phyloP scores from a whole-genome alignment of 2,888 invertebrate genomes.

The Troglohyphantes excavatus region DNA sequence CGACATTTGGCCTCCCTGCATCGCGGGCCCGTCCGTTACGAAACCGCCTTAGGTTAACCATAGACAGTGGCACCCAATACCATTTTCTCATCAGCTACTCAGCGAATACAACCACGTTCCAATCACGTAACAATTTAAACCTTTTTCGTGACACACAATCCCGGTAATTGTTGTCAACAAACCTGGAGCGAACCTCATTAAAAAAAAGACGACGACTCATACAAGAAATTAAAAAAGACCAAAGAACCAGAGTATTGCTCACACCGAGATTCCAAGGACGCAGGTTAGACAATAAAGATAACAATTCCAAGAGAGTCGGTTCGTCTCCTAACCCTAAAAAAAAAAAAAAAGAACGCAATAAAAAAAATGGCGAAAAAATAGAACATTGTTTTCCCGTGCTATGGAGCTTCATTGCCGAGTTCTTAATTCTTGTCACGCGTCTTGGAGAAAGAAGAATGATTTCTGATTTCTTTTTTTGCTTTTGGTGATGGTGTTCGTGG shows the following conservation, averaged over 20 bases:
- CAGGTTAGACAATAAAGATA: conserved; percentile 44
- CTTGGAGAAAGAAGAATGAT: conserved; percentile 20
- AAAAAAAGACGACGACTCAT: not conserved
- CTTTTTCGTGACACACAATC: too few species aligned
- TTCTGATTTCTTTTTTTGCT: conserved; percentile 54
- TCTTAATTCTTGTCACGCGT: conserved; percentile 41
- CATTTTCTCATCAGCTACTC: too few species aligned
- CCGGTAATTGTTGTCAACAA: too few species aligned
- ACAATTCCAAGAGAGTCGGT: not conserved
- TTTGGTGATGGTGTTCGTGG: not conserved
- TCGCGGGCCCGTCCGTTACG: too few species aligned
- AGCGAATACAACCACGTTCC: too few species aligned
- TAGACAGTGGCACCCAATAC: too few species aligned
- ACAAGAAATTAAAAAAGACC: not conserved
- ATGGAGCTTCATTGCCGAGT: conserved; percentile 12
- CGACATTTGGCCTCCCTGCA: too few species aligned
- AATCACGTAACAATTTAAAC: too few species aligned
- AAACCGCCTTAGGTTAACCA: too few species aligned
- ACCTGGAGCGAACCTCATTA: not conserved
- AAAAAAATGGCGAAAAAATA: conserved; percentile 10
- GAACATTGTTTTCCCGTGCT: conserved; percentile 45
- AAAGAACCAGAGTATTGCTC: not conserved
- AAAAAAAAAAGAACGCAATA: conserved; percentile 3
- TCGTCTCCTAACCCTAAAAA: not conserved
- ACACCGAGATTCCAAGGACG: not conserved